Base-by-base conservation (phyloP, 2,113 vertebrate species). In the Nibea albiflora region DNA sequence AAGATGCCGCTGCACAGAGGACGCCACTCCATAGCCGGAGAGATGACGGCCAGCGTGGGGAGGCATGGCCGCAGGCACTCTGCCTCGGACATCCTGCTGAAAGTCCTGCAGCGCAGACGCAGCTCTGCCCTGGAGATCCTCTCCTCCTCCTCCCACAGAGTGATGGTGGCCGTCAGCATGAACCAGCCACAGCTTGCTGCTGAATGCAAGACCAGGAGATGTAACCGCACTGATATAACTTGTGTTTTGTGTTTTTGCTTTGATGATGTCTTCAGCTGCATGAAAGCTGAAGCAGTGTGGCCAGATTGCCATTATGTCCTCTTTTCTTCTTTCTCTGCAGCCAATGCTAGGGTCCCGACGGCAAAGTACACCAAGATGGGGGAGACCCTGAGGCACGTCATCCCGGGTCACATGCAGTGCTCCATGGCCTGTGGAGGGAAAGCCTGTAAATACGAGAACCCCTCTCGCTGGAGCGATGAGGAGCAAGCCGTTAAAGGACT, bases 371-470 rank as follows among this genome's bases (percentile, higher is more conserved):
- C 97, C 0, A 99, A 97, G 92, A 95, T 99, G 47, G 98, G 98
- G 8, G 98, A 99, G 87, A 97, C 95, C 14, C 93, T 99, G 78
- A 96, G 98, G 39, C 97, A 98, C 24, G 97, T 98, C 65, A 98
- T 99, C 78, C 98, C 98, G 0, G 96, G 97, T 9, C 96, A 96
- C 88, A 94, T 99, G 97, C 98, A 99, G 81, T 99, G 98, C 87
- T 99, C 98, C 16, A 96, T 99, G 97, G 95, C 98, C 0, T 99
- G 98, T 31, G 97, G 98, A 1, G 98, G 98, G 6, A 96, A 94
- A 47, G 96, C 97, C 0, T 99, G 98, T 95, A 99, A 99, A 93
- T 99, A 99, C 1, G 98, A 99, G 89, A 99, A 99, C 76, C 97
- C 98, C 0, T 89, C 95, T 16, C 97, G 98, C 72, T 99, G 98